Percentiles rank a stretch among this genome's conserved stretches.
phyloP scores from a whole-genome alignment of 2,113 vertebrate species.

The Aptenodytes forsteri region DNA sequence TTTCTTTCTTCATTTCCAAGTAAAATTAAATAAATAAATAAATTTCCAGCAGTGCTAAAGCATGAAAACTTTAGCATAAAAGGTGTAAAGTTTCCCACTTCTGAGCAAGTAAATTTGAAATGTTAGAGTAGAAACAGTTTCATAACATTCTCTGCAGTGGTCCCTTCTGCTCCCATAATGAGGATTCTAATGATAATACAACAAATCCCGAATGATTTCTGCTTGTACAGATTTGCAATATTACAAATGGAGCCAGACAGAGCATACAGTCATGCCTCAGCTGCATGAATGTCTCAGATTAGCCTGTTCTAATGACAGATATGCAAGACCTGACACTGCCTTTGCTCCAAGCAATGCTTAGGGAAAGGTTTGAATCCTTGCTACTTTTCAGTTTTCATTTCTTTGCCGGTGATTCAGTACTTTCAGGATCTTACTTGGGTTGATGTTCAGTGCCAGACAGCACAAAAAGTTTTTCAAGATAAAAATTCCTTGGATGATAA shows the following conservation, averaged over 20 bases:
- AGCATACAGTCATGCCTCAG: background rate
- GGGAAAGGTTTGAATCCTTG: background rate
- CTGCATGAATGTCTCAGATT: background rate
- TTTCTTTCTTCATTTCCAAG: background rate
- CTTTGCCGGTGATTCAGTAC: background rate
- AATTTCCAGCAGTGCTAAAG: background rate
- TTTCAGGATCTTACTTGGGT: background rate
- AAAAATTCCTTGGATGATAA: constrained; percentile 43
- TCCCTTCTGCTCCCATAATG: background rate
- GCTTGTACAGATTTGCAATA: background rate
- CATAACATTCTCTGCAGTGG: background rate
- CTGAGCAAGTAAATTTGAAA: background rate
- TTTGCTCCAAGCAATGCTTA: background rate
- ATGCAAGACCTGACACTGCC: background rate
- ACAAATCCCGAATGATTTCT: background rate
- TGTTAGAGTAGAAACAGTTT: background rate
- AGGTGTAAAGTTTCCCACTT: background rate
- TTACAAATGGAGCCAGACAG: background rate
- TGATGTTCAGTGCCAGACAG: background rate
- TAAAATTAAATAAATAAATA: background rate
- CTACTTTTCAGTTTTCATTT: background rate
- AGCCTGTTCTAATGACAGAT: background rate
- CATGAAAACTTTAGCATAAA: background rate
- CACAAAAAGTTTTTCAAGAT: constrained; percentile 11
- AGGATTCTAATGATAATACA: background rate